phyloP scores from a whole-genome alignment of 2,113 vertebrate genomes.

The Tyrannus savana region DNA sequence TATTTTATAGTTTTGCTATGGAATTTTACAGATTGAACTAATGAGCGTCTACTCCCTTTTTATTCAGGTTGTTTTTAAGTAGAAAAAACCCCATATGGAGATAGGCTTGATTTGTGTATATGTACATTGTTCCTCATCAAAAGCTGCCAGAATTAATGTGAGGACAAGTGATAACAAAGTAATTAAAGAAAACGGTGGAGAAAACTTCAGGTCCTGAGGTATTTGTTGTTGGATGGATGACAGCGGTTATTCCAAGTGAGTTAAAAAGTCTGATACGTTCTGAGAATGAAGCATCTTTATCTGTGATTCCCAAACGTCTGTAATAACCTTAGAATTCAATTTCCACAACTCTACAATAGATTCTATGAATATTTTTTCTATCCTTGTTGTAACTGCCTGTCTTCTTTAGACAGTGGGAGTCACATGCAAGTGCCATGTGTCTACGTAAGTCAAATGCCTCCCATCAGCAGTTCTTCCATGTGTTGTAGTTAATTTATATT shows the following conservation, averaged over 20 bases:
- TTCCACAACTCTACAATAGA: not conserved
- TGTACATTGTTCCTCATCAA: not conserved
- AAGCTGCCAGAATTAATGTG: not conserved
- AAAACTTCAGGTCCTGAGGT: not conserved
- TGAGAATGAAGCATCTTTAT: not conserved
- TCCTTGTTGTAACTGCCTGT: not conserved
- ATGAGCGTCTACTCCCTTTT: not conserved
- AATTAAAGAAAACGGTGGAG: not conserved
- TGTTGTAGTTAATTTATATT: constrained; percentile 27
- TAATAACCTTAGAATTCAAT: not conserved
- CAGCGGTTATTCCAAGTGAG: not conserved
- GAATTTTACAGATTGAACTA: not conserved
- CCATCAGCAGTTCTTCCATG: not conserved
- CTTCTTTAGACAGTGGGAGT: not conserved
- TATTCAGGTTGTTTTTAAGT: not conserved
- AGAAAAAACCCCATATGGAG: not conserved
- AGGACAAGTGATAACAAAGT: not conserved
- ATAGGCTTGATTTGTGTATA: not conserved
- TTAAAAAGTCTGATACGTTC: not conserved
- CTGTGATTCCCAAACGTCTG: not conserved
- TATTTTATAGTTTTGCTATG: not conserved
- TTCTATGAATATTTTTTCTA: not conserved
- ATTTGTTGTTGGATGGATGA: not conserved
- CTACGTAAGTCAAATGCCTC: not conserved
- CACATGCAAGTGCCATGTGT: not conserved